phyloP scores from a whole-genome alignment of 2,113 vertebrate genomes.

The Mustelus asterias region DNA sequence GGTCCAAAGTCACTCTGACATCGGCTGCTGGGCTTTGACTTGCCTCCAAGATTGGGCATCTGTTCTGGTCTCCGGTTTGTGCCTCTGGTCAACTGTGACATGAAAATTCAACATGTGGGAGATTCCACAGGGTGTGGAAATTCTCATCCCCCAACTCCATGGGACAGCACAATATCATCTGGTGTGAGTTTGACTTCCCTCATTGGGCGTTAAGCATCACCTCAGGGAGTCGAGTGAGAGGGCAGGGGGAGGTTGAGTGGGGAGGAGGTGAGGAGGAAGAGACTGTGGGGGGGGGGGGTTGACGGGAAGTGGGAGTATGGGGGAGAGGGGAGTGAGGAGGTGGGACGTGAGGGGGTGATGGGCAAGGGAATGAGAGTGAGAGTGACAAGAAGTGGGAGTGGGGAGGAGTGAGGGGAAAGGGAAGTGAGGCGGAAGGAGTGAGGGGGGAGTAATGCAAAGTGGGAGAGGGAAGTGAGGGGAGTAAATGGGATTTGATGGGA shows the following conservation, averaged over 20 bases:
- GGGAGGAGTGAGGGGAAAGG: too few species aligned
- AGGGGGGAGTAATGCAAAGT: too few species aligned
- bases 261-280: too few species aligned
- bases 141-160: not conserved
- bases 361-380: too few species aligned
- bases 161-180: not conserved
- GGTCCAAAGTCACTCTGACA: not conserved
- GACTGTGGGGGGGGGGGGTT: too few species aligned
- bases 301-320: too few species aligned
- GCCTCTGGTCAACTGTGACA: not conserved
- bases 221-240: not conserved
- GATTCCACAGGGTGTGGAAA: not conserved
- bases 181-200: not conserved
- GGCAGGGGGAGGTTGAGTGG: too few species aligned
- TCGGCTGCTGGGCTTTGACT: not conserved
- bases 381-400: too few species aligned
- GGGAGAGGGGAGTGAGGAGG: not conserved
- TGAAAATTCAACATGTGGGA: not conserved
- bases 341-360: too few species aligned
- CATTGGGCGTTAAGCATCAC: not conserved
- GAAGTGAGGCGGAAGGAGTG: not conserved
- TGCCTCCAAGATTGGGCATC: too few species aligned
- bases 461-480: too few species aligned
- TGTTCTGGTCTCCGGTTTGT: not conserved
- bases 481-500: too few species aligned